Evolutionary conservation across 2,113 vertebrate genomes (phyloP), one percentile per base, ranked within the genome.

Genomic region (Oriolus oriolus): DNA sequence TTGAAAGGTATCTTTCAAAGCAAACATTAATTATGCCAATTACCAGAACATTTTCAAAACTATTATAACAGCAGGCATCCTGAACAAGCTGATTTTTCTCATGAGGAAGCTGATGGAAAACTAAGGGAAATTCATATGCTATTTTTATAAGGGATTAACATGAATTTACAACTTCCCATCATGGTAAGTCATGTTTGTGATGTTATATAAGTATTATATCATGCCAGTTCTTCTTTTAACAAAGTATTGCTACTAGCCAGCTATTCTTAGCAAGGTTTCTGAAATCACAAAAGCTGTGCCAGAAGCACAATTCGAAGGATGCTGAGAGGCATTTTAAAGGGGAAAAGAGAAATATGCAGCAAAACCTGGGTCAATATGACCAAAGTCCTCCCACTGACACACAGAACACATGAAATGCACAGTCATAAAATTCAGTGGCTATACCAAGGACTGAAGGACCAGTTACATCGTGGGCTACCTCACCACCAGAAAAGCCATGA

Each of bases 221-320:
- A 87, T 63, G 53, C 54, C 76, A 89, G 42, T 54, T 60, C 73
- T 90, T 73, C 53, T 95, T 90, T 78, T 75, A 71, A 87, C 50
- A 64, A 77, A 84, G 49, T 45, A 92, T 27, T 95, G 82, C 85
- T 87, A 61, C 35, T 33, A 54, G 37, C 13, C 79, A 89, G 71
- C 53, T 95, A 91, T 94, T 95, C 91, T 95, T 89, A 97, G 87
- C 63, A 73, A 93, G 28, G 27, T 60, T 86, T 93, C 37, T 90
- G 79, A 53, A 95, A 95, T 73, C 82, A 64, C 47, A 52, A 76
- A 68, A 45, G 37, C 47, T 77, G 37, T 84, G 78, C 84, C 94
- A 95, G 70, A 7, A 90, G 26, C 23, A 42, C 26, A 74, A 45
- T 33, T 73, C 45, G 63, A 57, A 87, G 37, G 35, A 85, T 49